Evolutionary conservation across 2,888 invertebrate genomes (phyloP), one percentile per base, ranked within the genome.

Genomic region (Morpho deidamia): DNA sequence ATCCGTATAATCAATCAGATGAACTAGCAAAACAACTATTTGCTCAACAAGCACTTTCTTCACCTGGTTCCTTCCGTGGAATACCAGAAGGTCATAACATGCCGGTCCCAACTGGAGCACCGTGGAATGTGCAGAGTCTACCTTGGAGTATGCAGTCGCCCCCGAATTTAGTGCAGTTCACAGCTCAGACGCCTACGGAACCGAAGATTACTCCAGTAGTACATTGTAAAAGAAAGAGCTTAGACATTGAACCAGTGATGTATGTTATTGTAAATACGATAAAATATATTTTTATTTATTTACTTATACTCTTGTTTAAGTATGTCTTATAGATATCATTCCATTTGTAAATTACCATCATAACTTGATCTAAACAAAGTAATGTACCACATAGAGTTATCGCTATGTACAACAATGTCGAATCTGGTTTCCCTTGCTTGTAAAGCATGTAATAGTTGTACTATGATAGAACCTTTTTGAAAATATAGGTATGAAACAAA

Each of bases 71-170:
- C 0, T 77, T 66, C 54, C 72, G 72, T 32, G 69, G 58, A 8
- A 62, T 72, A 32, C 65, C 72, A 32, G 80, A 74, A 46, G 68
- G 78, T 0, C 85, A 83, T 57, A 65, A 62, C 9, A 83, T 90
- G 83, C 88, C 88, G 5, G 76, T 68, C 11, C 89, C 90, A 8
- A 74, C 86, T 5, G 82, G 81, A n/a, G 58, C 73, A 1, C 89
- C 90, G 0, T 91, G 91, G 91, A 91, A 89, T 62, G 76, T 90
- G 7, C 87, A 91, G 55, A 81, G 83, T 8, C 70, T 92, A 62
- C 75, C 91, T 0, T 92, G 92, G 92, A 87, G 91, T 9, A 71
- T 85, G 65, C 70, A 74, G 1, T 75, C 83, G 9, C 84, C 87
- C 0, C 86, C 87, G 2, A 74, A 80, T 23, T 60, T 90, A n/a